Evolutionary conservation across 2,797 vertebrate genomes (phyloP).

Genomic region (Lycodopsis pacificus): DNA sequence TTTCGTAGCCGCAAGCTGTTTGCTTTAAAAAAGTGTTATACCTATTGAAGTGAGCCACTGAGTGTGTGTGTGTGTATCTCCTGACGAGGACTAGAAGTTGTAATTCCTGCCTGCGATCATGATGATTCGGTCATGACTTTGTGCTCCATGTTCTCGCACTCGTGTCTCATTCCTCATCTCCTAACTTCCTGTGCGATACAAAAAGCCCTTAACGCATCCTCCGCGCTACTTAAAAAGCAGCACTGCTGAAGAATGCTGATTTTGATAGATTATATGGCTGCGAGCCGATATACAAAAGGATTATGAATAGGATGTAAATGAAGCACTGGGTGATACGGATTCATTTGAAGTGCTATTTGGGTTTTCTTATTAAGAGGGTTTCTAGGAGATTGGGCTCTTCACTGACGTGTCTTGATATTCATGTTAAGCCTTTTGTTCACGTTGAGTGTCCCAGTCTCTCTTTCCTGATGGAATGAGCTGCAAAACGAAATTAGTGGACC

Average conservation of each 20-base stretch:
- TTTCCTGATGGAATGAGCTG: conserved; percentile 50
- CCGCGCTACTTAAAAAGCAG: conserved; percentile 66
- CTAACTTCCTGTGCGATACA: conserved; percentile 75
- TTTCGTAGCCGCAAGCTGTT: conserved; percentile 29
- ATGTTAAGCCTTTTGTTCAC: conserved; percentile 76
- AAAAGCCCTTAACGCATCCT: conserved; percentile 75
- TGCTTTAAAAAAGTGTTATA: conserved; percentile 40
- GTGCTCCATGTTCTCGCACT: conserved; percentile 48
- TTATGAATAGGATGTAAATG: conserved; percentile 81
- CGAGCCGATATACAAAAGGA: conserved; percentile 69
- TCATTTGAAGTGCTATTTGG: conserved; percentile 77
- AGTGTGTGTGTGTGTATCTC: conserved; percentile 12
- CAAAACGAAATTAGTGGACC: conserved; percentile 67
- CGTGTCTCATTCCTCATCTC: conserved; percentile 63
- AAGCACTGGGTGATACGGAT: conserved; percentile 72
- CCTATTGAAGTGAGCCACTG: conserved; percentile 53
- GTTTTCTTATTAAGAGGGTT: conserved; percentile 77
- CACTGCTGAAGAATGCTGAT: conserved; percentile 67
- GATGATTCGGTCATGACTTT: conserved; percentile 61
- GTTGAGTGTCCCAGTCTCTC: conserved; percentile 57
- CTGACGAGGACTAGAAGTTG: conserved; percentile 60
- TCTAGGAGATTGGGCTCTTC: conserved; percentile 65
- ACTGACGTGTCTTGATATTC: conserved; percentile 62
- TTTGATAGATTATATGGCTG: conserved; percentile 72
- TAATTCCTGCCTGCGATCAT: conserved; percentile 63